phyloP scores from a whole-genome alignment of 2,888 invertebrate genomes.

The Xanthia icteritia region DNA sequence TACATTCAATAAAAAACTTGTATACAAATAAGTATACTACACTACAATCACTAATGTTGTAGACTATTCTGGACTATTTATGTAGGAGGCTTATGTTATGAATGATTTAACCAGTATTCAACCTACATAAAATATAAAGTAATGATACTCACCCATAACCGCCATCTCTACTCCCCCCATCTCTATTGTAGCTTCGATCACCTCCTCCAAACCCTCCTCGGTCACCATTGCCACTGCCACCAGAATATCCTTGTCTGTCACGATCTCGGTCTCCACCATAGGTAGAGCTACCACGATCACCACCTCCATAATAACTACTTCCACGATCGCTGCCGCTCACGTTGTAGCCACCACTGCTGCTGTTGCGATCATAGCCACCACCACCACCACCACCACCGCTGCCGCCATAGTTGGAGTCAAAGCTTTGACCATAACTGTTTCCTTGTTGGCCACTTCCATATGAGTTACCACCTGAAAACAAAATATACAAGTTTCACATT shows the following conservation, averaged over 20 bases:
- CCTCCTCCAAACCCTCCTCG: slow-evolving; percentile 87
- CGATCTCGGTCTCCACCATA: slow-evolving; percentile 85
- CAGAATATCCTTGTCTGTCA: slow-evolving; percentile 81
- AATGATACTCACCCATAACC: slow-evolving; percentile 90
- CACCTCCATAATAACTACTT: slow-evolving; percentile 78
- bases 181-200: slow-evolving; percentile 89
- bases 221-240: slow-evolving; percentile 76
- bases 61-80: slow-evolving; percentile 1
- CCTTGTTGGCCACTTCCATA: slow-evolving; percentile 79
- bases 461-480: slow-evolving; percentile 74
- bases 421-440: slow-evolving; percentile 82
- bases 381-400: slow-evolving; percentile 71
- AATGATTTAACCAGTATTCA: slow-evolving; percentile 18
- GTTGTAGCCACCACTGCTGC: slow-evolving; percentile 68
- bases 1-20: background rate
- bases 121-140: slow-evolving; percentile 36
- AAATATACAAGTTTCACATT: background rate
- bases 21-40: slow-evolving; percentile 5
- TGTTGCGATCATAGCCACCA: slow-evolving; percentile 64
- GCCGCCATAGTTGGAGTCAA: slow-evolving; percentile 79
- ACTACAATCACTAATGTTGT: background rate
- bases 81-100: background rate
- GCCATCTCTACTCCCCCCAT: slow-evolving; percentile 90
- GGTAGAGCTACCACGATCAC: slow-evolving; percentile 80
- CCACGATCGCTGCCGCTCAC: slow-evolving; percentile 76